These are phyloP conservation scores for Fopius arisanus DNA, from an alignment of 1,140 invertebrate species.

Conservation along the genomic window DNA sequence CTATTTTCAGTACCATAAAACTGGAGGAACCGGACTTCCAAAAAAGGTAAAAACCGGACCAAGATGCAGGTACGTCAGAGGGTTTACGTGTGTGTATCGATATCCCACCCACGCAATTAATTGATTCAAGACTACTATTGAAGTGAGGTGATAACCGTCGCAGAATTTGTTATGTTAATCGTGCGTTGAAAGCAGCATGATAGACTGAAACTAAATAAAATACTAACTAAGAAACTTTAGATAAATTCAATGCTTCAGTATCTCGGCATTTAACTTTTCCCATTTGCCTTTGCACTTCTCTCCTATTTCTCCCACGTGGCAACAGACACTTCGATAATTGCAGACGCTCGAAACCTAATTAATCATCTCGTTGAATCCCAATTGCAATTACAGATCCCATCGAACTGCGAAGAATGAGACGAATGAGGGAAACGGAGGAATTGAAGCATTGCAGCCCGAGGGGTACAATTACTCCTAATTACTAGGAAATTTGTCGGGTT, in stretches of 20 bases:
- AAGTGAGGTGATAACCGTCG: neutral
- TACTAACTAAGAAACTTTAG: neutral
- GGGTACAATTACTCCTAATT: neutral
- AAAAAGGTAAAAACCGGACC: conserved; percentile 52
- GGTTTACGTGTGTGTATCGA: conserved; percentile 2
- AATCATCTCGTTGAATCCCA: too few species aligned
- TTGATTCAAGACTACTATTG: neutral
- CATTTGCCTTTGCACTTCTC: too few species aligned
- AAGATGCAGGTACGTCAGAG: conserved; percentile 37
- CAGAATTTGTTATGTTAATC: neutral
- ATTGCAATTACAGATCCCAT: too few species aligned
- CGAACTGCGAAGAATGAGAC: neutral
- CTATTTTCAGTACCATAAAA: neutral
- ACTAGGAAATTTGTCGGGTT: neutral
- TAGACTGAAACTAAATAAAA: neutral
- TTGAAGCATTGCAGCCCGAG: neutral
- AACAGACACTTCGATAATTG: too few species aligned
- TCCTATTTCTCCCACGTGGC: too few species aligned
- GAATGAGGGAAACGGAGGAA: conserved; percentile 20
- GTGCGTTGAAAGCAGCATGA: too few species aligned
- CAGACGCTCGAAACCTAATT: too few species aligned
- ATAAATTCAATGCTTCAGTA: neutral
- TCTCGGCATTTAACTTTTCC: neutral
- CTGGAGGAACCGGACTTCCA: conserved; percentile 56
- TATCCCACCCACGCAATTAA: conserved; percentile 25